Evolutionary conservation across 2,888 invertebrate genomes (phyloP), one percentile per base, ranked within the genome.

Genomic region (Cryptocheilus praepositus): DNA sequence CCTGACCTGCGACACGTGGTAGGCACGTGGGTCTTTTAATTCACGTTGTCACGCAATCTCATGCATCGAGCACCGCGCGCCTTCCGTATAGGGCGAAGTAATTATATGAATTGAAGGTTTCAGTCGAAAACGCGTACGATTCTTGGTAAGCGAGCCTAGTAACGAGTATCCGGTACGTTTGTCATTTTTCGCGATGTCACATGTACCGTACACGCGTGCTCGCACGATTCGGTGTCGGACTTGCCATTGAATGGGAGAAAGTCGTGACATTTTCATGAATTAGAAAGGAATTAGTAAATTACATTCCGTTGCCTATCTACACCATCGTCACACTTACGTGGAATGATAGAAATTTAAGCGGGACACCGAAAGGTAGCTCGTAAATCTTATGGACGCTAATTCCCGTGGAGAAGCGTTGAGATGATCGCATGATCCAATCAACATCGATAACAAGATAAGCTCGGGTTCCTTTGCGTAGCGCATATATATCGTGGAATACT

Each of bases 1-100:
- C 79, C 76, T 79, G 81, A 81, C 79, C 80, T 69, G 71, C 76
- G 76, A 83, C 82, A 83, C 79, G 80, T 82, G 81, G 74, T 67
- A 53, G 62, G 72, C 81, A 83, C 79, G 82, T 83, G 81, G 77
- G 71, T 75, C 72, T 70, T 81, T 79, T 74, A 78, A 82, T 80
- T 83, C 80, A 66, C 73, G 67, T 69, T 72, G 82, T 82, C 81
- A 81, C 80, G 80, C 81, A 74, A 81, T 72, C 76, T 73, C 79
- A 74, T 70, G 74, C 68, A 65, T 71, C 55, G 51, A 19, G 55
- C 56, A n/a, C 46, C 49, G 5, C 49, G 5, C 16, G n/a, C 16
- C 18, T 49, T 5, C 7, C 5, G 16, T 49, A 18, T 13, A 16
- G 25, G 2, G 49, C 3, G 1, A n/a, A 49, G 49, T 18, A 49